Evolutionary conservation across 1,140 invertebrate genomes (phyloP).

Genomic region (Papilio dardanus): DNA sequence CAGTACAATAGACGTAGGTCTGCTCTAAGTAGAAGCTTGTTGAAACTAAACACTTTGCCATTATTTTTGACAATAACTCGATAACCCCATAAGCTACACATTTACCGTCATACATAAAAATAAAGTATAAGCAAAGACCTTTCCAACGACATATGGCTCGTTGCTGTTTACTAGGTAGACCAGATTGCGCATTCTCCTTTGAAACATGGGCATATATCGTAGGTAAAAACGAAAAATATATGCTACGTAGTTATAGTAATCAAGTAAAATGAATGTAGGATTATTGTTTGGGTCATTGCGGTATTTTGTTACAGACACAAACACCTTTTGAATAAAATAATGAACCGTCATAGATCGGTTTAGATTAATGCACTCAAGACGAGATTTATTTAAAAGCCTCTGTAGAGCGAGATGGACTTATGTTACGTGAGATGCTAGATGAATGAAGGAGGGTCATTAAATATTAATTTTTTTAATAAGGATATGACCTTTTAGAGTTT

Average conservation of each 20-base stretch:
- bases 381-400: slow-evolving; percentile 27
- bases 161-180: too few relatives aligned
- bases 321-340: slow-evolving; percentile 38
- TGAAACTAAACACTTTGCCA: too few relatives aligned
- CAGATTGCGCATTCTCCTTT: too few relatives aligned
- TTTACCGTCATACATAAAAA: too few relatives aligned
- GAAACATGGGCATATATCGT: not conserved
- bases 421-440: not conserved
- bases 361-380: slow-evolving; percentile 37
- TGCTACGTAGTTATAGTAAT: too few relatives aligned
- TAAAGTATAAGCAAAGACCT: too few relatives aligned
- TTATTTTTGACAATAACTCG: too few relatives aligned
- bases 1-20: too few relatives aligned
- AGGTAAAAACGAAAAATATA: not conserved
- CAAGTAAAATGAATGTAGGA: not conserved
- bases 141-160: too few relatives aligned
- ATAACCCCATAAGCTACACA: too few relatives aligned
- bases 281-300: slow-evolving; percentile 22
- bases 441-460: slow-evolving; percentile 25
- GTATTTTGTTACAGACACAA: slow-evolving; percentile 36
- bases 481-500: slow-evolving; percentile 27
- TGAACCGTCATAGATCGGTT: slow-evolving; percentile 38
- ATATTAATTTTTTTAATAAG: slow-evolving; percentile 34
- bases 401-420: not conserved
- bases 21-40: too few relatives aligned